A percentile compares a stretch with the other conserved stretches of the same genome.
Evolutionary conservation across 2,888 invertebrate genomes (phyloP).

Genomic region (Chaitophorus viminalis): DNA sequence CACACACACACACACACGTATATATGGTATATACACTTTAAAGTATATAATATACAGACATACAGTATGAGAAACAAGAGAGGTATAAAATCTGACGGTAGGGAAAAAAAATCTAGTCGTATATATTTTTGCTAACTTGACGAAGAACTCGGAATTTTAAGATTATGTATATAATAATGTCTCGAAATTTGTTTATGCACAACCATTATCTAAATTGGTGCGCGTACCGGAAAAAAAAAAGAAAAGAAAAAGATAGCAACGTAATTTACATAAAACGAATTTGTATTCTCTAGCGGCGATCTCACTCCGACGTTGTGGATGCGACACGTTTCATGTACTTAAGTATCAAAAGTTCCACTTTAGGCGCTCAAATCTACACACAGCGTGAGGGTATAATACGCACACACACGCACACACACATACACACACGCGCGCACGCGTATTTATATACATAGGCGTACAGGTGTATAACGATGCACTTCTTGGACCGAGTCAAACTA

Average conservation of each 20-base stretch:
- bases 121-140: neutral
- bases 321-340: slow-evolving; percentile 6
- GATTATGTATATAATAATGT: slow-evolving; percentile 42
- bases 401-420: neutral
- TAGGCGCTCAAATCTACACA: slow-evolving; percentile 1
- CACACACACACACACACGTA: no score
- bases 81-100: neutral
- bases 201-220: slow-evolving; percentile 54
- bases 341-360: slow-evolving; percentile 24
- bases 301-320: neutral
- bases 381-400: neutral
- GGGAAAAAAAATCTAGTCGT: neutral
- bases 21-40: no score
- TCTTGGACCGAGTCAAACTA: neutral
- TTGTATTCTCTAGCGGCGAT: slow-evolving; percentile 47
- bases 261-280: slow-evolving; percentile 54
- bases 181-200: slow-evolving; percentile 37
- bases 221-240: neutral
- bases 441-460: neutral
- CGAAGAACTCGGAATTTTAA: neutral
- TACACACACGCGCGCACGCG: no score
- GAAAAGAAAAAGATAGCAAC: neutral
- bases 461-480: neutral
- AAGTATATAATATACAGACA: neutral
- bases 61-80: neutral